Evolutionary conservation across 2,797 vertebrate genomes (phyloP).

Genomic region (Nyctalus aviator): DNA sequence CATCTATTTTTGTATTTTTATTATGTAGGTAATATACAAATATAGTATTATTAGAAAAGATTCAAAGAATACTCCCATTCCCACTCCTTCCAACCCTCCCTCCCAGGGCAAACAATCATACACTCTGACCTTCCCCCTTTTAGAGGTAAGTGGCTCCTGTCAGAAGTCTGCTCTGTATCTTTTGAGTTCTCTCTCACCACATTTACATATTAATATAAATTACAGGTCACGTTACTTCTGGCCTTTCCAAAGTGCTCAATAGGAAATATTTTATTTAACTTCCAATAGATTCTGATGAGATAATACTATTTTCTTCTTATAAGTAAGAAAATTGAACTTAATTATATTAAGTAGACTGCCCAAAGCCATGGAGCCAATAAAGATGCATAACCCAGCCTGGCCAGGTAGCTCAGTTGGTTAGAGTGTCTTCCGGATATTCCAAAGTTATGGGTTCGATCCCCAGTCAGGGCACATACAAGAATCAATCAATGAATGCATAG

Average conservation of each 20-base stretch:
- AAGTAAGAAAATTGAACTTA: background rate
- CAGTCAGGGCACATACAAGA: background rate
- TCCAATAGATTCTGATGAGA: background rate
- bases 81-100: rapidly evolving
- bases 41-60: background rate
- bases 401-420: background rate
- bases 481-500: background rate
- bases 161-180: background rate
- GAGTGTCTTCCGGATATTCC: background rate
- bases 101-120: background rate
- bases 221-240: background rate
- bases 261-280: background rate
- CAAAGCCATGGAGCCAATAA: background rate
- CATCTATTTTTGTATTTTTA: background rate
- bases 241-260: background rate
- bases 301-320: background rate
- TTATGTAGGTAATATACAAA: background rate
- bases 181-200: background rate
- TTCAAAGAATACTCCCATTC: background rate
- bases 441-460: background rate
- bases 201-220: constrained; percentile 11
- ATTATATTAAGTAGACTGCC: background rate
- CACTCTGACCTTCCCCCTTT: background rate
- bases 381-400: background rate
- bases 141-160: background rate